Evolutionary conservation across 1,140 invertebrate genomes (phyloP).

Genomic region (Marisa cornuarietis): DNA sequence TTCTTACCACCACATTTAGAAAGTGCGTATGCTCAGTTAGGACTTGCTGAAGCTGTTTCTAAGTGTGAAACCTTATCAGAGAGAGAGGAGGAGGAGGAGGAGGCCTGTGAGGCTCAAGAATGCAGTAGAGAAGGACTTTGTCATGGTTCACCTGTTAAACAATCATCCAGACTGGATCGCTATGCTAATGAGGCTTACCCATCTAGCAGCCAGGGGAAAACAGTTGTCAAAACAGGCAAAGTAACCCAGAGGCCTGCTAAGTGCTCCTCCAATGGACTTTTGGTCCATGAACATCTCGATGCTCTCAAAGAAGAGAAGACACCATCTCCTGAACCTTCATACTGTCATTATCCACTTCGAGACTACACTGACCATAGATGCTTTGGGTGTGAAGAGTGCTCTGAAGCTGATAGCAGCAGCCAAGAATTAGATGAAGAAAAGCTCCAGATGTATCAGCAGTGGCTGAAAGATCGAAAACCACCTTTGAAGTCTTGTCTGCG

Average conservation of each 20-base stretch:
- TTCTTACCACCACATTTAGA: conserved; percentile 59
- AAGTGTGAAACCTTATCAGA: neutral
- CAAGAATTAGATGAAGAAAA: conserved; percentile 27
- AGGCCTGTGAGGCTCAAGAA: neutral
- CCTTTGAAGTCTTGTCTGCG: conserved; percentile 59
- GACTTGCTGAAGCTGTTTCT: neutral
- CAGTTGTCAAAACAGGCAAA: conserved; percentile 19
- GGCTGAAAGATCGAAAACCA: conserved; percentile 50
- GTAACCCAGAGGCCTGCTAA: conserved; percentile 24
- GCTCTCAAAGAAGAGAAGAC: conserved; percentile 15
- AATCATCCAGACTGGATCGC: conserved; percentile 32
- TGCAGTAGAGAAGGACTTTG: neutral
- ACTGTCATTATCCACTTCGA: conserved; percentile 11
- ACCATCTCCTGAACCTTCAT: conserved; percentile 22
- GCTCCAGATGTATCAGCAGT: conserved; percentile 30
- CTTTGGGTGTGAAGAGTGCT: conserved; percentile 13
- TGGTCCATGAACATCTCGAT: neutral
- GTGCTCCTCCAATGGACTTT: neutral
- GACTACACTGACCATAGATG: conserved; percentile 25
- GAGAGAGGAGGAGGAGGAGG: neutral
- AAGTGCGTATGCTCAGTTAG: conserved; percentile 21
- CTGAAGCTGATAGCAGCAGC: conserved; percentile 15
- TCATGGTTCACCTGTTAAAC: conserved; percentile 16
- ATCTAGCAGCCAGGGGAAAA: conserved; percentile 24
- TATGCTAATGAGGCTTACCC: conserved; percentile 50